Evolutionary conservation across 92 coral and sea anemone genomes (phyloP), one percentile per base, ranked within the genome.

Genomic region (Parazoanthus atlanticus): DNA sequence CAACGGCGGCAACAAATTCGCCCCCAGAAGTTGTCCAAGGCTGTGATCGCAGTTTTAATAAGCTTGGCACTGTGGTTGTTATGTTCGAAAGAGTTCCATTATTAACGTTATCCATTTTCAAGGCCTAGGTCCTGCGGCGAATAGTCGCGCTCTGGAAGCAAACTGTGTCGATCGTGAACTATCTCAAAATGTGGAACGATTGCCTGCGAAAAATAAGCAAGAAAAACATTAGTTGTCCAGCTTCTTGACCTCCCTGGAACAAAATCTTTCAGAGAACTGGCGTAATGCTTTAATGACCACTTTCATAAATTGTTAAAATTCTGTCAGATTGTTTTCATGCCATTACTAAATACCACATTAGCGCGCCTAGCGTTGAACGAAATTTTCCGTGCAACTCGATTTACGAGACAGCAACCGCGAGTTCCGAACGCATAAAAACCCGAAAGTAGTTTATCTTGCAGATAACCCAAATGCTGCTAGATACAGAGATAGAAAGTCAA

Each of bases 1-100:
- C 87, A 29, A 84, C 43, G 1, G 87, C 87, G 4, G 65, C 87
- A n/a, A 84, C n/a, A 31, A 84, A 84, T 28, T 84, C 87, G 6
- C 65, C 61, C 3, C 87, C 87, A 8, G 87, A 84, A 1, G 87
- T 84, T 38, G 87, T 84, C 87, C 87, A 84, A 15, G 87, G 87
- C 87, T 84, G 87, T 30, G 87, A 69, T 67, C 87, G 58, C 46
- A 84, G 78, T 71, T 31, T 46, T 84, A 84, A 46, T 31, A 84
- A 71, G 28, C 65, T 43, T 84, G 87, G 47, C 8, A 38, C 12
- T 15, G n/a, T 7, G 1, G 29, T 28, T 28, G 78, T 75, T 75
- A 34, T 43, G 78, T 43, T 70, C 0, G 78, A 46, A 23, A 75
- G 34, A n/a, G 15, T 75, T 75, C 13, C 10, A 26, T 82, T 71